These are phyloP conservation scores for Hyles lineata DNA, from an alignment of 2,888 invertebrate genomes.

Conservation along the genomic window DNA sequence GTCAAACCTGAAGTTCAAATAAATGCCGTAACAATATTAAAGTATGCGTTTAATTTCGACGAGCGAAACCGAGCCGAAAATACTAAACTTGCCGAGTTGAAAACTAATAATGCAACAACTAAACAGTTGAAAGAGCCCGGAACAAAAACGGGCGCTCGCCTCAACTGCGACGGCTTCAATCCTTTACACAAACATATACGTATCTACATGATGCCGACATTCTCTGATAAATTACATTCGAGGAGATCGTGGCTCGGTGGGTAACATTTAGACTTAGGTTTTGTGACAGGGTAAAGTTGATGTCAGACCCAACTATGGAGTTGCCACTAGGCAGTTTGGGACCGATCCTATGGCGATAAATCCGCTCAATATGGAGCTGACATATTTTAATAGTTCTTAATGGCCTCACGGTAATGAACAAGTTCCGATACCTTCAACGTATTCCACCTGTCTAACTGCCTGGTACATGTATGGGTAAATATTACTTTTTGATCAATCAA, in stretches of 20 bases:
- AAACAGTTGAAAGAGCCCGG: conserved; percentile 53
- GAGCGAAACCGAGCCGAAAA: conserved; percentile 63
- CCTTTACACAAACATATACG: conserved; percentile 27
- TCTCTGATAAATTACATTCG: not conserved
- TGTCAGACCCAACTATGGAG: too few relatives aligned
- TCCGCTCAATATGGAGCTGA: too few relatives aligned
- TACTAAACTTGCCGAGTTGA: conserved; percentile 68
- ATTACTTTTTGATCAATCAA: too few relatives aligned
- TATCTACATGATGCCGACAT: conserved; percentile 11
- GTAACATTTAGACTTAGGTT: not conserved
- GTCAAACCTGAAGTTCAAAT: conserved; percentile 48
- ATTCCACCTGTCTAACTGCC: too few relatives aligned
- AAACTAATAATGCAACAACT: conserved; percentile 79
- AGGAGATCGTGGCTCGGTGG: not conserved
- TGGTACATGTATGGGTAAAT: too few relatives aligned
- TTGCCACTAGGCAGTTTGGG: too few relatives aligned
- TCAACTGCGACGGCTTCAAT: conserved; percentile 29
- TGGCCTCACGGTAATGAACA: too few relatives aligned
- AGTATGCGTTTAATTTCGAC: conserved; percentile 62
- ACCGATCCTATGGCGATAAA: too few relatives aligned
- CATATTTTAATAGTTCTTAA: too few relatives aligned
- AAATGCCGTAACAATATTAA: conserved; percentile 56
- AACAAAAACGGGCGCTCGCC: conserved; percentile 61
- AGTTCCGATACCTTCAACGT: too few relatives aligned
- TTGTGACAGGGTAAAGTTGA: not conserved